Percentiles rank a stretch among this genome's conserved stretches.
Conservation (phyloP, 2,888 invertebrate species). For the Drosophila maculinotata region DNA sequence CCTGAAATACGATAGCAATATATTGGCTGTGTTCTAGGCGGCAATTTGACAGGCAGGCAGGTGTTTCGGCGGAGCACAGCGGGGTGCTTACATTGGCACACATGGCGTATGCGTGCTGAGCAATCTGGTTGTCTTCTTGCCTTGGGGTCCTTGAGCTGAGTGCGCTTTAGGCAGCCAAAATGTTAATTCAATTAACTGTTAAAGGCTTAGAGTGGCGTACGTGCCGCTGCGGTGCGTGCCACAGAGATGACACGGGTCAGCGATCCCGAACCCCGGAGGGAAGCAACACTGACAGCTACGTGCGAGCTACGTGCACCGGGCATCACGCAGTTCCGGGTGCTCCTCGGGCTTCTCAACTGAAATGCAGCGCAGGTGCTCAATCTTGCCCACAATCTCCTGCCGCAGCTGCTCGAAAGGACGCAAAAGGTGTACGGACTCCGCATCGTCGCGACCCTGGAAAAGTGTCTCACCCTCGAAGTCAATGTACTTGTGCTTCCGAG, state of each 20-base stretch:
- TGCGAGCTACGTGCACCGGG: background rate
- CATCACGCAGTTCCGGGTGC: slow-evolving; percentile 27
- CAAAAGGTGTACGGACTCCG: slow-evolving; percentile 92
- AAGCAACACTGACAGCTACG: slow-evolving; percentile 17
- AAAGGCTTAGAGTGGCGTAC: slow-evolving; percentile 58
- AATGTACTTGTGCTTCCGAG: slow-evolving; percentile 94
- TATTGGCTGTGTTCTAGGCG: slow-evolving; percentile 4
- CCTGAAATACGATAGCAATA: slow-evolving; percentile 20
- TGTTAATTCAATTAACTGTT: slow-evolving; percentile 69
- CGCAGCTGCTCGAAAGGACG: slow-evolving; percentile 90
- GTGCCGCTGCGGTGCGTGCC: slow-evolving; percentile 41
- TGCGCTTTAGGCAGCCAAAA: slow-evolving; percentile 28
- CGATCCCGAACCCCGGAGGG: background rate
- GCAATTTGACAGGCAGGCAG: slow-evolving; percentile 21
- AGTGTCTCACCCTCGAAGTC: slow-evolving; percentile 97
- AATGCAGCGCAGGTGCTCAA: slow-evolving; percentile 84
- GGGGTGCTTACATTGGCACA: background rate
- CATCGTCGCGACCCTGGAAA: slow-evolving; percentile 95
- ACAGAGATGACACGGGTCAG: slow-evolving; percentile 55
- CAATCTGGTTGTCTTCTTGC: no score
- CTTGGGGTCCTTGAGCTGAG: slow-evolving; percentile 6
- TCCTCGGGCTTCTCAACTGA: slow-evolving; percentile 22
- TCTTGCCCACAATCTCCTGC: slow-evolving; percentile 87
- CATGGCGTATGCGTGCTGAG: slow-evolving; percentile 27
- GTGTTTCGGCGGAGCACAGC: slow-evolving; percentile 12